A percentile compares a stretch with the other conserved stretches of the same genome.
phyloP scores from a whole-genome alignment of 2,888 invertebrate genomes.

The Alloplasta piceator region DNA sequence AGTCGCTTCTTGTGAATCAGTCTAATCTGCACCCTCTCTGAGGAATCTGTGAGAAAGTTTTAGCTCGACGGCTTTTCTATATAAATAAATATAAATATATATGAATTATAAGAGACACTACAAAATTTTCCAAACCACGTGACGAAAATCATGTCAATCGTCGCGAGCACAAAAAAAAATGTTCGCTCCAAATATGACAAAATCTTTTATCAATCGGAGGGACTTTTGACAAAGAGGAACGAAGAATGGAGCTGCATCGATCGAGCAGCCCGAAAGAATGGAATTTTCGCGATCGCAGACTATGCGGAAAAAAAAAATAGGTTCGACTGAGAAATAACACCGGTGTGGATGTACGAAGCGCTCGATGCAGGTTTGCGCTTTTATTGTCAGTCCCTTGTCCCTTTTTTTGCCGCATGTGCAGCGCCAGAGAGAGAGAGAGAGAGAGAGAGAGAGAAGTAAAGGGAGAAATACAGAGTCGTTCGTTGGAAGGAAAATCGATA shows the following conservation, averaged over 20 bases:
- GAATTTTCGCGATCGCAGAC: not conserved
- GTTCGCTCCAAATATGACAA: not conserved
- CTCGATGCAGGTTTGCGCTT: constrained; percentile 63
- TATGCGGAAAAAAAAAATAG: not conserved
- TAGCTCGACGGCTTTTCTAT: too few relatives aligned
- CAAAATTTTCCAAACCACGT: too few relatives aligned
- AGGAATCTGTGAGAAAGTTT: too few relatives aligned
- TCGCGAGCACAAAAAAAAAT: not conserved
- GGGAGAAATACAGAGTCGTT: constrained; percentile 31
- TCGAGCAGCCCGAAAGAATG: not conserved
- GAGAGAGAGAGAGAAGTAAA: constrained; percentile 35
- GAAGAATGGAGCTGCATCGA: not conserved
- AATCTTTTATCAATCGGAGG: not conserved
- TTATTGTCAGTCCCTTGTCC: constrained; percentile 49
- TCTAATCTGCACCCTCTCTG: too few relatives aligned
- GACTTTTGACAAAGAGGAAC: not conserved
- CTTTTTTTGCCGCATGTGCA: constrained; percentile 55
- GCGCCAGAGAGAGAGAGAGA: constrained; percentile 39
- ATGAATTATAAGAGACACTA: too few relatives aligned
- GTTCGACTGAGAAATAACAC: not conserved
- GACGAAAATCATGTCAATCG: not conserved
- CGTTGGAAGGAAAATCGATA: constrained; percentile 56
- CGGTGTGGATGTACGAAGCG: constrained; percentile 24
- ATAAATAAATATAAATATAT: too few relatives aligned
- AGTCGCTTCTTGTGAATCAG: too few relatives aligned